These are phyloP conservation scores for Ectropis grisescens DNA, from an alignment of 1,140 invertebrate species.

Conservation along the genomic window DNA sequence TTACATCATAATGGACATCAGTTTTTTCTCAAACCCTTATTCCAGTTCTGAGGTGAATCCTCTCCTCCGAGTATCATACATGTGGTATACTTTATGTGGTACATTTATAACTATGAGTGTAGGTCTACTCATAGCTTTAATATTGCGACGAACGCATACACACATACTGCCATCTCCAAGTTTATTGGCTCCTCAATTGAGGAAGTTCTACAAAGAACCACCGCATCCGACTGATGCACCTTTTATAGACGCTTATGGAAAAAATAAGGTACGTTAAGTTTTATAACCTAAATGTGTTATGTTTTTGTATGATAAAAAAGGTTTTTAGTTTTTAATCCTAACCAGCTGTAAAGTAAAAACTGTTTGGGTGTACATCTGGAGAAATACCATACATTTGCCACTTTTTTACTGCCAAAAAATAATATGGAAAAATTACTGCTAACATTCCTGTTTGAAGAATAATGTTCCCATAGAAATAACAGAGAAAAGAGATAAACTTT, in stretches of 20 bases:
- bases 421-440: too few species aligned
- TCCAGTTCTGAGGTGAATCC: conserved; percentile 53
- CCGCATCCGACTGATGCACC: conserved; percentile 68
- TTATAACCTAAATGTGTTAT: neutral
- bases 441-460: too few species aligned
- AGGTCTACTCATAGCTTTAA: conserved; percentile 68
- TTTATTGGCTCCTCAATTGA: conserved; percentile 75
- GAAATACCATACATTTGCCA: too few species aligned
- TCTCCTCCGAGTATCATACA: conserved; percentile 76
- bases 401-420: too few species aligned
- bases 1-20: too few species aligned
- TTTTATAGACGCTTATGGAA: conserved; percentile 46
- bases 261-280: conserved; percentile 34
- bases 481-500: neutral
- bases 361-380: too few species aligned
- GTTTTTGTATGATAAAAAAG: too few species aligned
- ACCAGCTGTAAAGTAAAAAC: neutral
- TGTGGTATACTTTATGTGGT: conserved; percentile 75
- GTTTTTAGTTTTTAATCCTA: neutral
- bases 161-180: conserved; percentile 67
- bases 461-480: too few species aligned
- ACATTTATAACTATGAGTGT: conserved; percentile 73
- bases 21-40: too few species aligned
- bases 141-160: conserved; percentile 54
- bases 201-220: conserved; percentile 70